Evolutionary conservation across 2,113 vertebrate genomes (phyloP).

Genomic region (Propithecus coquereli): DNA sequence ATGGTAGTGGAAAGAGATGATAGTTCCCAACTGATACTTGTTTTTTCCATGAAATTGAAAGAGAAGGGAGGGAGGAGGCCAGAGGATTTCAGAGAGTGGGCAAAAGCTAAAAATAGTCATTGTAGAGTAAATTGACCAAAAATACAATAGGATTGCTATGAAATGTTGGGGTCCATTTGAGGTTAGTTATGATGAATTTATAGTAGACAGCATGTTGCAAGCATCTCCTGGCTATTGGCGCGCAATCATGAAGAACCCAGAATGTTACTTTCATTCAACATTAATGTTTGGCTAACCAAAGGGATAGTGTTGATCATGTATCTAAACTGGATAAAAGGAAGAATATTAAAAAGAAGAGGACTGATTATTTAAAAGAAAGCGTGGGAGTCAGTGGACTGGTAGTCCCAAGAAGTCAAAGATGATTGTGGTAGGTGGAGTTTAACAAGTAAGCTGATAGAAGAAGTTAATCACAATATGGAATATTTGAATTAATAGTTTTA

Average conservation of each 20-base stretch:
- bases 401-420: not conserved
- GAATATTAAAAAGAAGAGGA: not conserved
- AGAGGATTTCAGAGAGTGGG: not conserved
- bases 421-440: not conserved
- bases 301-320: not conserved
- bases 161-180: not conserved
- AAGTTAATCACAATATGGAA: not conserved
- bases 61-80: not conserved
- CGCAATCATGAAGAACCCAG: not conserved
- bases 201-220: not conserved
- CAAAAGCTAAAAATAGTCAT: not conserved
- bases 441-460: not conserved
- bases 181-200: not conserved
- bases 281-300: not conserved
- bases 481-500: not conserved
- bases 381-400: not conserved
- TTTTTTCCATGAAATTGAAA: not conserved
- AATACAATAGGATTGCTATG: not conserved
- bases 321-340: not conserved
- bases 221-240: not conserved
- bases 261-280: not conserved
- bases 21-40: not conserved
- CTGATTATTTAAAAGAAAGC: not conserved
- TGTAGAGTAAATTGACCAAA: not conserved
- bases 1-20: not conserved